A percentile compares a stretch with the other conserved stretches of the same genome.
Evolutionary conservation across 2,888 invertebrate genomes (phyloP).

Genomic region (Melinaea marsaeus): DNA sequence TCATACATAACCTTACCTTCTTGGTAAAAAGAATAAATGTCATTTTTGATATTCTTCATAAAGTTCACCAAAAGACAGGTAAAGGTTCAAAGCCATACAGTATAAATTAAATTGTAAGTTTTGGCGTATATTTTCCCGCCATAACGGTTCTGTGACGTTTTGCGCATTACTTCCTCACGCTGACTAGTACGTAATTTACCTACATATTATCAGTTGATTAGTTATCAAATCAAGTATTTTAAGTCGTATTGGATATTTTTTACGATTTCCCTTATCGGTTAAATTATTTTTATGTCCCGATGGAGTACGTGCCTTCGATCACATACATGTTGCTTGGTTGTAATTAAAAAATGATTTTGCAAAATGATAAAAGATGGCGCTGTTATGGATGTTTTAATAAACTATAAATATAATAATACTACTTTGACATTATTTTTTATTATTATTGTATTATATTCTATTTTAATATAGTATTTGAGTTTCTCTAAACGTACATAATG

Average conservation of each 20-base stretch:
- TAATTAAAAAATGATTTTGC: background rate
- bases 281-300: conserved; percentile 13
- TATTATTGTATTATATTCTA: too few relatives aligned
- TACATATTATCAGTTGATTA: conserved; percentile 23
- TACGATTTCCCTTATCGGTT: conserved; percentile 31
- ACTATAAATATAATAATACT: background rate
- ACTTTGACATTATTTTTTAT: too few relatives aligned
- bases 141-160: background rate
- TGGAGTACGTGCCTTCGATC: conserved; percentile 33
- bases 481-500: too few relatives aligned
- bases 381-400: background rate
- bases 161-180: background rate
- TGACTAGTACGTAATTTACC: conserved; percentile 17
- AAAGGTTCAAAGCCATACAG: too few relatives aligned
- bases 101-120: too few relatives aligned
- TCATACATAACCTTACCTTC: too few relatives aligned
- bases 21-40: too few relatives aligned
- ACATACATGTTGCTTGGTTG: conserved; percentile 21
- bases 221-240: conserved; percentile 17
- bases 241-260: conserved; percentile 23
- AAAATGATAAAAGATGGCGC: conserved; percentile 11
- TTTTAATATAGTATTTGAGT: conserved; percentile 15
- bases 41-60: too few relatives aligned
- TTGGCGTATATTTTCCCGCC: too few relatives aligned
- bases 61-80: too few relatives aligned